Conservation (phyloP, 1,140 invertebrate species). For the Odontomachus brunneus region DNA sequence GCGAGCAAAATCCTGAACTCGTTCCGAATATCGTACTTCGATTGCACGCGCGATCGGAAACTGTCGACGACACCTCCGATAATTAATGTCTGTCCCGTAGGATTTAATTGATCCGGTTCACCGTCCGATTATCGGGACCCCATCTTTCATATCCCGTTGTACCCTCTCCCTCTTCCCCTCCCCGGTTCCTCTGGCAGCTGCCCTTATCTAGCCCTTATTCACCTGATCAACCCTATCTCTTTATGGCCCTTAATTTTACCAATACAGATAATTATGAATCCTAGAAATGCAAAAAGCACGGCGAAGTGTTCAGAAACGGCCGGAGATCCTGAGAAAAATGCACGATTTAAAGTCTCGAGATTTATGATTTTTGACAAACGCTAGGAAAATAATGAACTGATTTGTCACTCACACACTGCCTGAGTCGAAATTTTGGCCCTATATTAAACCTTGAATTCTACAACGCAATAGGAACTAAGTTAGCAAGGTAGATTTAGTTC, state of each 20-base stretch:
- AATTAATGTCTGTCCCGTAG: slow-evolving; percentile 70
- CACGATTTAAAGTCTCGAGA: background rate
- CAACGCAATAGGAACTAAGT: too few species aligned
- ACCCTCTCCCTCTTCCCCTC: slow-evolving; percentile 37
- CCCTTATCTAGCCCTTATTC: slow-evolving; percentile 53
- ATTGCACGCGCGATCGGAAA: slow-evolving; percentile 70
- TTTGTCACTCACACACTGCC: too few species aligned
- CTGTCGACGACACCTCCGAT: slow-evolving; percentile 73
- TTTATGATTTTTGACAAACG: too few species aligned
- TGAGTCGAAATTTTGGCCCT: too few species aligned
- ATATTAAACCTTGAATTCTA: too few species aligned
- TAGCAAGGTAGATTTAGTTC: too few species aligned
- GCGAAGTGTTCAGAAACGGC: background rate
- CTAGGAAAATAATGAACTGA: too few species aligned
- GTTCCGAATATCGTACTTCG: slow-evolving; percentile 67
- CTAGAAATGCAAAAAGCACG: slow-evolving; percentile 38
- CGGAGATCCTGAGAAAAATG: background rate
- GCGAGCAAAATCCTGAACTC: slow-evolving; percentile 65
- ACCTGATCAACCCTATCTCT: slow-evolving; percentile 35
- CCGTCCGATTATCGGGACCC: slow-evolving; percentile 74
- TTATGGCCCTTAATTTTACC: slow-evolving; percentile 57
- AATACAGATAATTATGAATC: slow-evolving; percentile 55
- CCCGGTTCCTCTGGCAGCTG: slow-evolving; percentile 23
- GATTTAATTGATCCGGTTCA: slow-evolving; percentile 76
- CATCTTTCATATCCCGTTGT: slow-evolving; percentile 67